Base-by-base conservation (phyloP, 2,888 invertebrate species). In the Napeogenes inachia region DNA sequence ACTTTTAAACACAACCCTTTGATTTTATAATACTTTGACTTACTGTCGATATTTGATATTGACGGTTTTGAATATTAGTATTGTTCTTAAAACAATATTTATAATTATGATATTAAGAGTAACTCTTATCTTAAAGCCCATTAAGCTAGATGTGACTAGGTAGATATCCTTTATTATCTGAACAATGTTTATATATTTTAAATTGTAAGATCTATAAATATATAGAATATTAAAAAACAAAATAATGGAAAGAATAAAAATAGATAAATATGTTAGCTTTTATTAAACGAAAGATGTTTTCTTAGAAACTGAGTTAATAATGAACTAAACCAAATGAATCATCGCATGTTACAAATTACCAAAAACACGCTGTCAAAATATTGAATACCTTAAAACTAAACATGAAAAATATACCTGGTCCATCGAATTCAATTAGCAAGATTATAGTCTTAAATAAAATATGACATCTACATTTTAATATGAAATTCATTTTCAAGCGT, bases 401-500 rank as follows among this genome's bases (percentile, higher is more conserved):
- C 30, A 30, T 50, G 21, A 12, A 30, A 50, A 30, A 50, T 30
- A 50, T 50, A 42, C 42, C 12, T 45, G 53, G 56, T 58, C 63
- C 60, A 53, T 64, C 63, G 56, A 50, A 55, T 55, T 13, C 55
- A 32, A 61, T 64, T 50, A 30, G 50, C 32, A 50, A 56, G 42
- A 45, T 56, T 21, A 57, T 46, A 30, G 3, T 10, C 21, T 50
- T 38, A 30, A 38, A 47, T 5, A 54, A 58, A 60, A 46, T 33
- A 50, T 57, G 35, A 38, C 57, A 45, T 21, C 21, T 21, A 35
- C 35, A 35, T 53, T 45, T 56, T 47, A 57, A 56, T 57, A n/a
- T 45, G 46, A 56, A 65, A 61, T 59, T 50, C 58, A 58, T 60
- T 65, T 55, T 60, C 59, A 66, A 59, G 68, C 61, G 68, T 68